Conservation (phyloP, 2,113 vertebrate species). For the Siniperca chuatsi region DNA sequence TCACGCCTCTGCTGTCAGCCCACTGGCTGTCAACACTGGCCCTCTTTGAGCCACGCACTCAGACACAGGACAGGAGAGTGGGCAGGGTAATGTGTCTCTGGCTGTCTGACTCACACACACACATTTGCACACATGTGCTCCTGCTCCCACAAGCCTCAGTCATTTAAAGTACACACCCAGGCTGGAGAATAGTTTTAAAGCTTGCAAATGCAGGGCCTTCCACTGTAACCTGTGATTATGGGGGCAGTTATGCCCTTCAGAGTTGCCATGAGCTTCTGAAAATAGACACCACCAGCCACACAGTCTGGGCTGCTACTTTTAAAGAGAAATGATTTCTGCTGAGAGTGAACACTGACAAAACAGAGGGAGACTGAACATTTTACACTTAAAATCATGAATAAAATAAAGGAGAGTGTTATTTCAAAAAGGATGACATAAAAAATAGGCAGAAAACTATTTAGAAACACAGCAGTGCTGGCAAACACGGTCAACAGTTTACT, state of each 20-base stretch:
- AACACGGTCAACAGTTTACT: not conserved
- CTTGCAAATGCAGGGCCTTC: conserved; percentile 71
- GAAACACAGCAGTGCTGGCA: not conserved
- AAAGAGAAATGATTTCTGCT: conserved; percentile 75
- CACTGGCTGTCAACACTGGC: conserved; percentile 73
- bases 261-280: conserved; percentile 80
- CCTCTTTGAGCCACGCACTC: conserved; percentile 69
- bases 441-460: not conserved
- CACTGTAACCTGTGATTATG: conserved; percentile 84
- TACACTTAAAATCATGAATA: not conserved
- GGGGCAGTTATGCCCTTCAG: conserved; percentile 80
- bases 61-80: conserved; percentile 59
- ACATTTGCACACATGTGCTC: conserved; percentile 35
- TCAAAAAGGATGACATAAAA: not conserved
- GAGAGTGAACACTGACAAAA: conserved; percentile 27
- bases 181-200: conserved; percentile 71
- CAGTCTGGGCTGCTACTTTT: conserved; percentile 81
- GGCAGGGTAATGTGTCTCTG: conserved; percentile 62
- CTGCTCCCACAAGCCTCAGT: conserved; percentile 62
- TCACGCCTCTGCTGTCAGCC: conserved; percentile 70
- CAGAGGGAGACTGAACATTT: not conserved
- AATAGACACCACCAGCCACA: conserved; percentile 84
- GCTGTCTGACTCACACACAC: conserved; percentile 61
- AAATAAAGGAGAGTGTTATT: not conserved
- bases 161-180: conserved; percentile 76